phyloP scores from a whole-genome alignment of 2,797 vertebrate genomes.

The Dicrostonyx torquatus region DNA sequence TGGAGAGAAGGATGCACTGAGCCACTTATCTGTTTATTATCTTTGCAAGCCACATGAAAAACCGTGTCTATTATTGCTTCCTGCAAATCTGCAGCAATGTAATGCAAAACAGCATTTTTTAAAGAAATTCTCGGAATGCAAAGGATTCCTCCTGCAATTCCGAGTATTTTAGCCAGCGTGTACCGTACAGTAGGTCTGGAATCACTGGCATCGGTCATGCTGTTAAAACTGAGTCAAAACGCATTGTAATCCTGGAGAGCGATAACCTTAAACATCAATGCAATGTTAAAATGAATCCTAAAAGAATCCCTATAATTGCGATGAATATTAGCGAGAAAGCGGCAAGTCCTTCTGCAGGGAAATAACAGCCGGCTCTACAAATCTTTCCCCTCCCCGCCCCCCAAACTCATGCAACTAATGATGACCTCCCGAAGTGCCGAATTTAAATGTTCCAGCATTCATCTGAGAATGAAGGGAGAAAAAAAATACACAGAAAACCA shows the following conservation, averaged over 20 bases:
- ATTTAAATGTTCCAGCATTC: conserved; percentile 76
- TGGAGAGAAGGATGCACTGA: conserved; percentile 59
- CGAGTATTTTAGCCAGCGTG: conserved; percentile 73
- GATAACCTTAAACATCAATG: conserved; percentile 70
- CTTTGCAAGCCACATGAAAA: conserved; percentile 75
- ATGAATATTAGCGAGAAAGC: conserved; percentile 79
- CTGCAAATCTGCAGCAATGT: conserved; percentile 79
- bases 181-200: conserved; percentile 82
- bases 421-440: conserved; percentile 86
- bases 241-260: conserved; percentile 68
- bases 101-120: conserved; percentile 82
- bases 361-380: conserved; percentile 72
- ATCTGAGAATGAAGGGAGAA: conserved; percentile 77
- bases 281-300: conserved; percentile 77
- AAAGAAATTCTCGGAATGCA: conserved; percentile 83
- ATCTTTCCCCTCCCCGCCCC: conserved; percentile 65
- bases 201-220: conserved; percentile 75
- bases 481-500: conserved; percentile 73
- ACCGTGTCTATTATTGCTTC: conserved; percentile 75
- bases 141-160: conserved; percentile 81
- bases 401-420: conserved; percentile 85
- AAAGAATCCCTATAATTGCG: conserved; percentile 74
- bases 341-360: conserved; percentile 81
- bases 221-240: conserved; percentile 74
- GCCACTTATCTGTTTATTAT: conserved; percentile 75